Evolutionary conservation across 2,888 invertebrate species (phyloP).

Genomic region (Caenorhabditis sinica): DNA sequence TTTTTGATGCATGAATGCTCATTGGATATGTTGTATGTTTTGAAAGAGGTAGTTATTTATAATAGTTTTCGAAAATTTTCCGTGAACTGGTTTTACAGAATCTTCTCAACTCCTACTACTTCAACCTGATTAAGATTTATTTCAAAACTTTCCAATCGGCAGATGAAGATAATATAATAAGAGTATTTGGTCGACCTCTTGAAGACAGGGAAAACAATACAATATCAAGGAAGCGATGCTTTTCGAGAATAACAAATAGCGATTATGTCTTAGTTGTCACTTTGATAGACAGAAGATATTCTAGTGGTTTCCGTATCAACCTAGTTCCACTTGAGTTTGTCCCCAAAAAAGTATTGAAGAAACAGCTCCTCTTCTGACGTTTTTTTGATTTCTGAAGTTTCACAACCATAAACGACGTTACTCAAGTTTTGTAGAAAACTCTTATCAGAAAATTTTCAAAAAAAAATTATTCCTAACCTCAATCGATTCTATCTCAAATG

Average conservation of each 20-base stretch:
- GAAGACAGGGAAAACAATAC: background rate
- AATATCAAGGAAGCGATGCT: background rate
- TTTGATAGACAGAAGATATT: background rate
- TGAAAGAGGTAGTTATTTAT: background rate
- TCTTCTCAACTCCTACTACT: background rate
- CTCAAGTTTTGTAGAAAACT: no score
- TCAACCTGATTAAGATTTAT: background rate
- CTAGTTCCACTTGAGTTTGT: background rate
- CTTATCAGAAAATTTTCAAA: background rate
- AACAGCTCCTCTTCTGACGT: no score
- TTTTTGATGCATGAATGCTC: background rate
- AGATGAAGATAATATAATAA: background rate
- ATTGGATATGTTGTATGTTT: background rate
- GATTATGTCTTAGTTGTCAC: background rate
- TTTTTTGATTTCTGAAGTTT: background rate
- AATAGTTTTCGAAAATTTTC: background rate
- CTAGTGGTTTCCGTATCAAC: background rate
- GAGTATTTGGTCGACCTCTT: background rate
- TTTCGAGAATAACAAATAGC: background rate
- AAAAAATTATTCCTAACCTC: background rate
- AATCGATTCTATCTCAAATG: background rate
- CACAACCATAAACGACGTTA: background rate
- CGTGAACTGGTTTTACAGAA: no score
- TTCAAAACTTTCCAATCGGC: background rate
- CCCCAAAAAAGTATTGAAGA: background rate